phyloP scores from a whole-genome alignment of 2,888 invertebrate species.

The Acanthosoma haemorrhoidale region DNA sequence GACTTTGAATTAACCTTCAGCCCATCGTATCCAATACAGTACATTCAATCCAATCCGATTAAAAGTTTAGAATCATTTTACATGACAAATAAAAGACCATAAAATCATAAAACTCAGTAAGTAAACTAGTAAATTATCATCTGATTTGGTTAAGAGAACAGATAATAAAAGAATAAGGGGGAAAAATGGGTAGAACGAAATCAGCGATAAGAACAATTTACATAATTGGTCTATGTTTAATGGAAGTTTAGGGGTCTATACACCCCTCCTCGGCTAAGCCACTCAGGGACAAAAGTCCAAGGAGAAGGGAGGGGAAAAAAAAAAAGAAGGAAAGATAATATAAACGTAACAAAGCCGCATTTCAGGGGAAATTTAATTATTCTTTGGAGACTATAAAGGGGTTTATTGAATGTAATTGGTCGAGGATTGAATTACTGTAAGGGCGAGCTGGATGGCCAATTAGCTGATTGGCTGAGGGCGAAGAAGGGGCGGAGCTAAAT shows the following conservation, averaged over 20 bases:
- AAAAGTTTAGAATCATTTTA: too few species aligned
- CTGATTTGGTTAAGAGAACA: neutral
- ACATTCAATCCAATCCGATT: too few species aligned
- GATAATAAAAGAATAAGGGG: neutral
- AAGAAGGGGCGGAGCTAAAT: neutral
- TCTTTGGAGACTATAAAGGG: slow-evolving; percentile 6
- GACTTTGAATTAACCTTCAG: too few species aligned
- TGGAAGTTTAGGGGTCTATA: neutral
- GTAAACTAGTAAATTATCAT: neutral
- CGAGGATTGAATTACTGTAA: slow-evolving; percentile 10
- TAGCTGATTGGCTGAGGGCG: slow-evolving; percentile 11
- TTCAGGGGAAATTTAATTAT: slow-evolving; percentile 1
- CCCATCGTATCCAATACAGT: too few species aligned
- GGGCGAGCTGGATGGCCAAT: neutral
- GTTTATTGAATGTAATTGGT: neutral
- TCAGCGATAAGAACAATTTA: neutral
- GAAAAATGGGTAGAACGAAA: too few species aligned
- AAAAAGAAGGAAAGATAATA: too few species aligned
- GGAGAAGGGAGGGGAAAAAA: neutral
- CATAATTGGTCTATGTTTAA: slow-evolving; percentile 3
- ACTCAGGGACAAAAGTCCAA: slow-evolving; percentile 4
- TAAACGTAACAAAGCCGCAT: slow-evolving; percentile 2
- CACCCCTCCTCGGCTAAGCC: neutral
- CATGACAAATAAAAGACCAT: too few species aligned
- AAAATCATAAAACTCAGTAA: too few species aligned